Base-by-base conservation (phyloP, 2,888 invertebrate genomes). In the Phaedon cochleariae region DNA sequence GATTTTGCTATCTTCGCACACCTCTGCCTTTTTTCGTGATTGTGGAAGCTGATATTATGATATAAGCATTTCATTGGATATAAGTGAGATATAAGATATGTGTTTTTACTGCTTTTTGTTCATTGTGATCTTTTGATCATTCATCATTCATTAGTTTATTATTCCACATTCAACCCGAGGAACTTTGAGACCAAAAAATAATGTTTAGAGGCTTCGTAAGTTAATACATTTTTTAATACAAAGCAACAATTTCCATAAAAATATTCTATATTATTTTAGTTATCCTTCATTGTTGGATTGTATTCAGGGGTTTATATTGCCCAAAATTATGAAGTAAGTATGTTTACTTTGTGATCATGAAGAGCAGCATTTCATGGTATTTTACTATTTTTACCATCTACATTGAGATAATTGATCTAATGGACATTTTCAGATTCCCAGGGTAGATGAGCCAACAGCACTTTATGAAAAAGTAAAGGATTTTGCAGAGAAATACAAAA, bases 391-490 rank as follows among this genome's bases (percentile, higher is more conserved):
- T 6, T 34, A 6, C 6, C 34, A 41, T 10, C 9, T 41, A 17
- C 4, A 41, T 3, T 41, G 17, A 41, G 1, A 15, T 48, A 21
- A 41, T 59, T 54, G 41, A 64, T 46, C 22, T 26, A 46, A 52
- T 58, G 65, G 53, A 10, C 15, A 9, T 59, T 85, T 85, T 62
- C 84, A 96, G 94, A 87, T 95, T 70, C 94, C 95, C 6, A 89
- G 90, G 80, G 92, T 96, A 4, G 95, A 95, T 83, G 92, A 95
- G 74, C 96, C 96, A 2, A 83, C 85, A 66, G 90, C 89, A 73
- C 79, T 95, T 74, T 84, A 90, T 77, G 89, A 90, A 69, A 91
- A 90, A 82, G 81, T 92, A 48, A 90, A 90, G 81, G 88, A 89
- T 59, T 90, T 87, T 80, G 82, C 92, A 20, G 92, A 94, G 71